Conservation (phyloP, 2,888 invertebrate species). For the Brenthis daphne region DNA sequence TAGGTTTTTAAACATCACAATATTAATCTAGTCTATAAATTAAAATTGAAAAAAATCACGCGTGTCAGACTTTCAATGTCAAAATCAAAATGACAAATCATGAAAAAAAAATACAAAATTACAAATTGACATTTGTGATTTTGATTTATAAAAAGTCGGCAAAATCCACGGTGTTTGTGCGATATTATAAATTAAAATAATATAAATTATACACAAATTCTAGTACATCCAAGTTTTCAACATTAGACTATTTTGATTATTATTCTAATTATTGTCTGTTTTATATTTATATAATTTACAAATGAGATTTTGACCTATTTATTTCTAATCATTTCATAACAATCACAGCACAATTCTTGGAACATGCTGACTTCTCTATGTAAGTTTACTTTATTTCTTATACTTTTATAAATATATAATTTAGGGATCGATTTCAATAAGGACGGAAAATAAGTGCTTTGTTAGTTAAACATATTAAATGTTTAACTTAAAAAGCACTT, state of each 20-base stretch:
- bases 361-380: constrained; percentile 12
- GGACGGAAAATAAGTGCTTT: no score
- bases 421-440: no score
- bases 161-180: neutral
- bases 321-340: neutral
- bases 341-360: neutral
- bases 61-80: neutral
- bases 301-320: no score
- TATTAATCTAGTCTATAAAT: neutral
- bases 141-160: neutral
- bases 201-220: neutral
- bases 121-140: neutral
- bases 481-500: no score
- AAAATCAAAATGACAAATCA: constrained; percentile 6
- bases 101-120: no score
- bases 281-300: no score
- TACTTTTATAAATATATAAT: no score
- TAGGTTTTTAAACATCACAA: no score
- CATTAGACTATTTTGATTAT: no score
- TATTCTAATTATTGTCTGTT: no score
- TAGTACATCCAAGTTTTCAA: neutral
- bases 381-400: neutral
- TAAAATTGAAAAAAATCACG: neutral
- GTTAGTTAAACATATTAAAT: no score
- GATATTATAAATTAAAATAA: constrained; percentile 5